Conservation (phyloP, 2,888 invertebrate species). For the Sicus ferrugineus region DNA sequence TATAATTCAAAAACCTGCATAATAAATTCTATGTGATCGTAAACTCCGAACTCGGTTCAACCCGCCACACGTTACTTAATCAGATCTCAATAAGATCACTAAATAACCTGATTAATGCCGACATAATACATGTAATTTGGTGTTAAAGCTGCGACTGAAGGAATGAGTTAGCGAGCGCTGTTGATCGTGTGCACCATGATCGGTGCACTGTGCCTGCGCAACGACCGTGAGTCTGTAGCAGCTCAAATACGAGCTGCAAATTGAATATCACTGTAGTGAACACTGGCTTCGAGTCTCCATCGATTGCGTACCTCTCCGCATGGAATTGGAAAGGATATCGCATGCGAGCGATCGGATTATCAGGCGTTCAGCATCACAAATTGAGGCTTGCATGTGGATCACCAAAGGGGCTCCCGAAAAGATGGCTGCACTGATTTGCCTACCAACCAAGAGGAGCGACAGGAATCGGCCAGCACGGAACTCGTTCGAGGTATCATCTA, state of each 20-base stretch:
- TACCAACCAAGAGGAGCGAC: conserved; percentile 2
- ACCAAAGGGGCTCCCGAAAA: not conserved
- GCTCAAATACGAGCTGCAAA: conserved; percentile 10
- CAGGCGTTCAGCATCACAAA: conserved; percentile 37
- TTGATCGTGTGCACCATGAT: not conserved
- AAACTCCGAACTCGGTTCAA: conserved; percentile 26
- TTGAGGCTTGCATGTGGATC: conserved; percentile 20
- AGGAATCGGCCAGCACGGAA: not conserved
- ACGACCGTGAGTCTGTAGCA: not conserved
- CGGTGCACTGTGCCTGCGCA: not conserved
- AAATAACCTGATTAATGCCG: conserved; percentile 58
- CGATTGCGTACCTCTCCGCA: conserved; percentile 7
- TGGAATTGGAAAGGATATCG: conserved; percentile 14
- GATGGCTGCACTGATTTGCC: conserved; percentile 32
- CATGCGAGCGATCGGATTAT: conserved; percentile 54
- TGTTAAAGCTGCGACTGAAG: conserved; percentile 42
- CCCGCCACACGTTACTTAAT: conserved; percentile 49
- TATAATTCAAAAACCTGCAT: not conserved
- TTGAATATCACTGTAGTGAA: conserved; percentile 17
- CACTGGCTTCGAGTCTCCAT: not conserved
- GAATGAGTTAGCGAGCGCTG: not conserved
- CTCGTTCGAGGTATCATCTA: too few relatives aligned
- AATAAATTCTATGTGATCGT: conserved; percentile 10
- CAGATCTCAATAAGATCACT: conserved; percentile 59
- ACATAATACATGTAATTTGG: conserved; percentile 60